Conservation (phyloP, 1,140 invertebrate species). For the Drosophila eugracilis region DNA sequence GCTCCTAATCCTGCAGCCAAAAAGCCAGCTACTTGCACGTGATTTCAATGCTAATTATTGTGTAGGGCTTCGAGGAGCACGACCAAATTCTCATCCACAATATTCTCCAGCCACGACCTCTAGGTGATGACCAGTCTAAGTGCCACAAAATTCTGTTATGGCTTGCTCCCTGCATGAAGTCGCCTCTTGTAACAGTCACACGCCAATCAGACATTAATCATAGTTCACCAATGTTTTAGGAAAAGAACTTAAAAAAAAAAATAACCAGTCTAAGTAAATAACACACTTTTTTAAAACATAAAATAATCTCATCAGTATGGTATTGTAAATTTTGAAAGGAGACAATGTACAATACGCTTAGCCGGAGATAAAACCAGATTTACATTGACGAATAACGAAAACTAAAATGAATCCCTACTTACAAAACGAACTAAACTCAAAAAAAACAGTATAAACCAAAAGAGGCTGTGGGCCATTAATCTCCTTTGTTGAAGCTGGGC, state of each 20-base stretch:
- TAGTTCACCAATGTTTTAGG: not conserved
- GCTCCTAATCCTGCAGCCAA: slow-evolving; percentile 56
- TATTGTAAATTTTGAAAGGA: too few relatives aligned
- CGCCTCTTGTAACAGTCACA: slow-evolving; percentile 45
- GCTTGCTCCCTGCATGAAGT: slow-evolving; percentile 11
- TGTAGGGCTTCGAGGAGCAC: slow-evolving; percentile 19
- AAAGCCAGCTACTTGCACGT: slow-evolving; percentile 64
- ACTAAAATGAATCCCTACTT: slow-evolving; percentile 17
- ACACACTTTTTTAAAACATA: too few relatives aligned
- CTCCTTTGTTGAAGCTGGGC: slow-evolving; percentile 27
- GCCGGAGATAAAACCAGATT: slow-evolving; percentile 46
- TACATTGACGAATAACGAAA: slow-evolving; percentile 66
- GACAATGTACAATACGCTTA: slow-evolving; percentile 21
- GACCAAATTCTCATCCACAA: slow-evolving; percentile 55
- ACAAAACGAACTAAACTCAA: slow-evolving; percentile 23
- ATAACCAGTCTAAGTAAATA: too few relatives aligned
- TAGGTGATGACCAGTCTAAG: slow-evolving; percentile 29
- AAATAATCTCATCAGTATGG: too few relatives aligned
- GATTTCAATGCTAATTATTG: slow-evolving; percentile 77
- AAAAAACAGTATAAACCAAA: slow-evolving; percentile 21
- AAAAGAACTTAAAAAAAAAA: too few relatives aligned
- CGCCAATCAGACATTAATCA: slow-evolving; percentile 53
- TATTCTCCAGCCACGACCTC: slow-evolving; percentile 12
- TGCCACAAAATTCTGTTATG: slow-evolving; percentile 54
- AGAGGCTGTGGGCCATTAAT: slow-evolving; percentile 21